A percentile compares a stretch with the other conserved stretches of the same genome.
These are phyloP conservation scores for Tetropium fuscum DNA, from an alignment of 2,888 invertebrate species.

Conservation along the genomic window DNA sequence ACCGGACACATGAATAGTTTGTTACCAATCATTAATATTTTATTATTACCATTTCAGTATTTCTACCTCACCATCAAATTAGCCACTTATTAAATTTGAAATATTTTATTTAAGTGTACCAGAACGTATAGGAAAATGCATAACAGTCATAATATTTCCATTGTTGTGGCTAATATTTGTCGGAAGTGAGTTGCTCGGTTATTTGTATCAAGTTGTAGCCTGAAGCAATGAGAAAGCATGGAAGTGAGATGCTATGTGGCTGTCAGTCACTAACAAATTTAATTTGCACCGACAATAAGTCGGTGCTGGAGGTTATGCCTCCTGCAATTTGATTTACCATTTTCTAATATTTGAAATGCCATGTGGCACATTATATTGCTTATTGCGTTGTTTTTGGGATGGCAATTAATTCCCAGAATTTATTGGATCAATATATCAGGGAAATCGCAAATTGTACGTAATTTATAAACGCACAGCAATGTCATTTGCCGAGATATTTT, in stretches of 20 bases:
- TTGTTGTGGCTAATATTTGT: too few species aligned
- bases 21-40: too few species aligned
- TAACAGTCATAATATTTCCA: too few species aligned
- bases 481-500: too few species aligned
- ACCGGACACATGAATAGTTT: too few species aligned
- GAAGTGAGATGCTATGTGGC: conserved; percentile 20
- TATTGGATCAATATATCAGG: conserved; percentile 21
- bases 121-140: too few species aligned
- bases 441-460: neutral
- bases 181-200: neutral
- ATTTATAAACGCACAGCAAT: too few species aligned
- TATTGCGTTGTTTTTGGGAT: conserved; percentile 38
- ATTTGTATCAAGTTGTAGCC: conserved; percentile 10
- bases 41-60: too few species aligned
- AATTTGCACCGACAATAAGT: conserved; percentile 42
- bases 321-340: conserved; percentile 40
- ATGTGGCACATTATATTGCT: conserved; percentile 33
- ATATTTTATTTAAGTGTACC: too few species aligned
- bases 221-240: conserved; percentile 13
- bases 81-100: too few species aligned
- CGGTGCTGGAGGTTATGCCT: conserved; percentile 35
- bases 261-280: conserved; percentile 38
- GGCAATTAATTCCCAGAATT: conserved; percentile 37
- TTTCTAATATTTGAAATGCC: conserved; percentile 40
- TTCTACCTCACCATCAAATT: too few species aligned